Evolutionary conservation across 2,113 vertebrate genomes (phyloP).

Genomic region (Brachyhypopomus occidentalis): DNA sequence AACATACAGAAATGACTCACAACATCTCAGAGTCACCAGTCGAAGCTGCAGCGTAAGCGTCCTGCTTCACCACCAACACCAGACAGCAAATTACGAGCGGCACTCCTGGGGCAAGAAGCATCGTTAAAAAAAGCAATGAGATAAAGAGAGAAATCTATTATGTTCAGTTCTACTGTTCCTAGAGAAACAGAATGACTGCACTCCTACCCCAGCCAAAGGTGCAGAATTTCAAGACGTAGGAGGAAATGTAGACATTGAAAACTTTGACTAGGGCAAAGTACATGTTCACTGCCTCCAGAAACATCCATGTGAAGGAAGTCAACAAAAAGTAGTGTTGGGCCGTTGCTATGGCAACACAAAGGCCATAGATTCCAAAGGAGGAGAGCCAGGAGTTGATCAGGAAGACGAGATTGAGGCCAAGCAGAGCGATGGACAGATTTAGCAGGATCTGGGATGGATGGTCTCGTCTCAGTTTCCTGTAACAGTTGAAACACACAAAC

Average conservation of each 20-base stretch:
- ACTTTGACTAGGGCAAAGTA: slow-evolving; percentile 89
- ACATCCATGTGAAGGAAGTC: slow-evolving; percentile 89
- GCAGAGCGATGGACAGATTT: slow-evolving; percentile 80
- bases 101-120: slow-evolving; percentile 72
- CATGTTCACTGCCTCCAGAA: slow-evolving; percentile 85
- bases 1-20: background rate
- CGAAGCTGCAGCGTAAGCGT: slow-evolving; percentile 74
- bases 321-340: slow-evolving; percentile 87
- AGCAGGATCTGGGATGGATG: slow-evolving; percentile 89
- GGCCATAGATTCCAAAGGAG: slow-evolving; percentile 66
- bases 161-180: background rate
- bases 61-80: slow-evolving; percentile 75
- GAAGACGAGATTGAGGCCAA: slow-evolving; percentile 85
- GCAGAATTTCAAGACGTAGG: slow-evolving; percentile 88
- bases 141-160: background rate
- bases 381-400: slow-evolving; percentile 85
- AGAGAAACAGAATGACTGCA: background rate
- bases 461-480: slow-evolving; percentile 82
- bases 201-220: slow-evolving; percentile 86
- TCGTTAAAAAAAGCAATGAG: background rate
- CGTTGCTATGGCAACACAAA: slow-evolving; percentile 75
- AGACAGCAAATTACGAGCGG: slow-evolving; percentile 78
- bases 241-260: slow-evolving; percentile 86
- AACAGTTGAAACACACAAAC: background rate
- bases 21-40: slow-evolving; percentile 65